phyloP scores from a whole-genome alignment of 2,888 invertebrate species.

The Lamellibrachia satsuma region DNA sequence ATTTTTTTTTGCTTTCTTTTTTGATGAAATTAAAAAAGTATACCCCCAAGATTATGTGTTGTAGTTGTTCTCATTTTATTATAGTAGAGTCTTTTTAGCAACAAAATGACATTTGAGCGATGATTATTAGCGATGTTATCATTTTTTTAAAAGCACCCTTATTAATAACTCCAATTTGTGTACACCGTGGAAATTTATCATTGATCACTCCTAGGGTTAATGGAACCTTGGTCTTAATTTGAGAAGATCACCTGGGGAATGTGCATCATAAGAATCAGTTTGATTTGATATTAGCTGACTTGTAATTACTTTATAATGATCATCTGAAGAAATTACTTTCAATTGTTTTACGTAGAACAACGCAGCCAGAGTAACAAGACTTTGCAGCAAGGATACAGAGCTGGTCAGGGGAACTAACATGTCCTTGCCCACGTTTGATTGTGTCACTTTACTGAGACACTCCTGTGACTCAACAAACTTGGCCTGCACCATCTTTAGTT shows the following conservation, averaged over 20 bases:
- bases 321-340: neutral
- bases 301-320: neutral
- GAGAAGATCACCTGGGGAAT: neutral
- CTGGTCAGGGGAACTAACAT: conserved; percentile 93
- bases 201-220: too few relatives aligned
- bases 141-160: too few relatives aligned
- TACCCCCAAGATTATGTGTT: too few relatives aligned
- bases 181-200: too few relatives aligned
- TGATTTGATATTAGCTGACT: neutral
- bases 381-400: conserved; percentile 72
- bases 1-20: too few relatives aligned
- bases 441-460: conserved; percentile 75
- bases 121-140: too few relatives aligned
- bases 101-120: too few relatives aligned
- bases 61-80: too few relatives aligned
- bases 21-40: too few relatives aligned
- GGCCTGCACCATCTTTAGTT: conserved; percentile 86
- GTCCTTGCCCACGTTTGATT: conserved; percentile 80
- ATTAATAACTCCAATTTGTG: too few relatives aligned
- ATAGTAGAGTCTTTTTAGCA: too few relatives aligned
- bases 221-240: neutral
- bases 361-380: neutral
- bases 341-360: neutral
- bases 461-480: conserved; percentile 90
- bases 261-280: neutral